Base-by-base conservation (phyloP, 2,113 vertebrate species). In the Stercorarius parasiticus region DNA sequence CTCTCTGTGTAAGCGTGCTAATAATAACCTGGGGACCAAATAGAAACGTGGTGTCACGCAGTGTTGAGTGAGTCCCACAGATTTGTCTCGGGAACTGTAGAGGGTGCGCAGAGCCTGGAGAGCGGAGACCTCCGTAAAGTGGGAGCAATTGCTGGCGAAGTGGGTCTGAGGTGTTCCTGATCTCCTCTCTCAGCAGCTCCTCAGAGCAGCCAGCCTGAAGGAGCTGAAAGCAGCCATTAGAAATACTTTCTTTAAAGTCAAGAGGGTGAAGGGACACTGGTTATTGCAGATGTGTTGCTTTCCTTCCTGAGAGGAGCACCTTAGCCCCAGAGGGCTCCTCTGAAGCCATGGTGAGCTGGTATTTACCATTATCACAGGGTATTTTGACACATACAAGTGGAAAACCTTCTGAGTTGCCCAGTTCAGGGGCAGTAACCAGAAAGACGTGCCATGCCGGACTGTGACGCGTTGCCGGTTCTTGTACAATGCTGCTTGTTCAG, bases 151-250 rank as follows among this genome's bases (percentile, higher is more conserved):
- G 97, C 92, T 89, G 76, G 88, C 64, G 73, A 95, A 88, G 92
- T 65, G 90, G 84, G 69, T 76, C 94, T 94, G 97, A 96, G 92
- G 94, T 85, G 93, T 86, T 96, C 96, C 93, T 83, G 86, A 96
- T 74, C 71, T 86, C 85, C 42, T 84, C 94, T 91, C 86, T 86
- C 89, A 92, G 81, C 86, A 90, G 88, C 87, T 93, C 67, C 86
- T 95, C 95, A 45, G 66, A 67, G 79, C 81, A 71, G 61, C 40
- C 43, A 59, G 65, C 85, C 71, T 43, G 84, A 79, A 70, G 17
- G 42, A 55, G 53, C 58, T 66, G 84, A 58, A 65, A 93, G 83
- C 91, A 74, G 90, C 80, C 66, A 42, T 85, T 40, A 52, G 91
- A 88, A 93, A 93, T 73, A 62, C 32, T 10, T 29, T 12, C 40